Evolutionary conservation across 2,797 vertebrate species (phyloP), one percentile per base, ranked within the genome.

Genomic region (Microctenopoma steveboyesi): DNA sequence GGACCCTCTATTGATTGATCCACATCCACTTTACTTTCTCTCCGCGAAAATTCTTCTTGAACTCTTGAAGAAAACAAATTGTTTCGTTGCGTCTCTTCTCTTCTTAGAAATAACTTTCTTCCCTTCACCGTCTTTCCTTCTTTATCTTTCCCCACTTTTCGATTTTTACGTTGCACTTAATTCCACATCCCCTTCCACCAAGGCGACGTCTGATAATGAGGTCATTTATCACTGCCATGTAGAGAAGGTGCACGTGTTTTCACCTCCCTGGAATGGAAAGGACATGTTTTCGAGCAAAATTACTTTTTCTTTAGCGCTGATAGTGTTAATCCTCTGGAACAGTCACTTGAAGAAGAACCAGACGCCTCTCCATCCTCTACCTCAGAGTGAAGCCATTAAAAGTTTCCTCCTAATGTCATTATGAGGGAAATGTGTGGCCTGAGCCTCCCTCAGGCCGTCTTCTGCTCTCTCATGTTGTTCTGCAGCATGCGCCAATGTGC

Each of bases 251-350:
- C 80, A 42, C 78, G 72, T 85, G 74, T 90, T 81, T 90, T 84
- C 68, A 82, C 81, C 63, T 79, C 55, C 39, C 76, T 78, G 65
- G 53, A 86, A 88, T 78, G 65, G 53, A 86, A 88, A 86, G 78
- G 70, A 86, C 74, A 58, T 78, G 78, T 87, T 90, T 91, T 88
- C 48, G 25, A 82, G 83, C 87, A 90, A 82, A 88, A 93, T 89
- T 89, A 88, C 84, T 79, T 92, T 39, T 40, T 85, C 84, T 85
- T 47, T 51, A 86, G 74, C 77, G 76, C 83, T 78, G 88, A 91
- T 92, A 89, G 84, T 37, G 68, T 88, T 92, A 93, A 93, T 92
- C 91, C 89, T 72, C 77, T 82, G 84, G 89, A 90, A 89, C 77
- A 86, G 84, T 87, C 72, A 56, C 79, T 82, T 78, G 77, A 75